Evolutionary conservation across 1,140 invertebrate species (phyloP).

Genomic region (Lineus longissimus): DNA sequence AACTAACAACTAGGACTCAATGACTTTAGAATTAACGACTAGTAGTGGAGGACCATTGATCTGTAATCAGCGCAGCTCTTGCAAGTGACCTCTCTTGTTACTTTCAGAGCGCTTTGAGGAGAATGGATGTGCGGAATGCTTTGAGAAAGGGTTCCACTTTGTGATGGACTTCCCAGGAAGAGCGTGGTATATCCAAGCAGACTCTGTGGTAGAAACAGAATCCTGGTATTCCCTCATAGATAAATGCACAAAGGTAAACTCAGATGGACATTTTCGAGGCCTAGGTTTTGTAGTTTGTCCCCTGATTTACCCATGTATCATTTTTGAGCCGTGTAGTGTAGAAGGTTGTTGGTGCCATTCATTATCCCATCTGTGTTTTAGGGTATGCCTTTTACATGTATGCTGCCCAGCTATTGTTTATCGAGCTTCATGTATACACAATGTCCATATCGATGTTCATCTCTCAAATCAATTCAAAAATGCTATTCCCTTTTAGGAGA

Average conservation of each 20-base stretch:
- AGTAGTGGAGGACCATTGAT: too few species aligned
- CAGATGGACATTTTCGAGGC: too few species aligned
- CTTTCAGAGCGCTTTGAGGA: conserved; percentile 22
- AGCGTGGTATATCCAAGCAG: not conserved
- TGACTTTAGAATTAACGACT: too few species aligned
- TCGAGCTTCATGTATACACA: not conserved
- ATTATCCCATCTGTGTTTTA: too few species aligned
- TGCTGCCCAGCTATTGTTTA: not conserved
- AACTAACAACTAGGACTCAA: too few species aligned
- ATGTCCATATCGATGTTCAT: not conserved
- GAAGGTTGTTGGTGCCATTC: too few species aligned
- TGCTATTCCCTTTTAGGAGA: conserved; percentile 56
- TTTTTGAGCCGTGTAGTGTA: too few species aligned
- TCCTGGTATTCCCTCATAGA: not conserved
- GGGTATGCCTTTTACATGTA: too few species aligned
- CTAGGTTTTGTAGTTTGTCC: too few species aligned
- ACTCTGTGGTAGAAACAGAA: not conserved
- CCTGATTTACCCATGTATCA: too few species aligned
- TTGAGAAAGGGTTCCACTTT: conserved; percentile 57
- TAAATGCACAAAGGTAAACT: not conserved
- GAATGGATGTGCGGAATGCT: conserved; percentile 19
- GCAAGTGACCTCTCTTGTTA: too few species aligned
- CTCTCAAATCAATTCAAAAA: not conserved
- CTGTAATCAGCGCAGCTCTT: too few species aligned
- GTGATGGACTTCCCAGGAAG: conserved; percentile 62